phyloP scores from a whole-genome alignment of 2,113 vertebrate species.

The Recurvirostra avosetta region DNA sequence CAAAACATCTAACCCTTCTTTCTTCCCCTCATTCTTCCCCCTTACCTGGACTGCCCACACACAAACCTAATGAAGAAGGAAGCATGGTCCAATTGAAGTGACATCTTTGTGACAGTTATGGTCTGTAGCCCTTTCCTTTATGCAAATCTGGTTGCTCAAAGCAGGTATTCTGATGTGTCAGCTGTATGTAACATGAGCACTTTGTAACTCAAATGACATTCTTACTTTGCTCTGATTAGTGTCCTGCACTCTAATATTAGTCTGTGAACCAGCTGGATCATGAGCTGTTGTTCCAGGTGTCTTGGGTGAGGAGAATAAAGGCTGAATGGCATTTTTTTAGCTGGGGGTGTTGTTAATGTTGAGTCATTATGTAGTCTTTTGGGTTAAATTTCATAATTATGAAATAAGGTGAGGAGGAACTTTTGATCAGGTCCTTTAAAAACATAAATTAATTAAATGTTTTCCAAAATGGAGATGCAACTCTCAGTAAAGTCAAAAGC shows the following conservation, averaged over 20 bases:
- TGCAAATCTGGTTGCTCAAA: conserved; percentile 6
- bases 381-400: neutral
- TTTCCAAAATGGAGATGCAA: neutral
- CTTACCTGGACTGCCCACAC: neutral
- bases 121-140: conserved; percentile 19
- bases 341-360: neutral
- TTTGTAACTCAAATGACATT: neutral
- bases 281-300: neutral
- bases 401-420: neutral
- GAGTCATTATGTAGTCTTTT: neutral
- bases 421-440: neutral
- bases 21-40: neutral
- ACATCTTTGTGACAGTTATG: conserved; percentile 16
- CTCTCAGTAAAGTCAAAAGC: neutral
- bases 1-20: neutral
- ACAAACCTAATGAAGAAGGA: neutral
- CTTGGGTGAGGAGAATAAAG: neutral
- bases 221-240: neutral
- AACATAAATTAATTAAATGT: neutral
- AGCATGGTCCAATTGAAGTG: neutral
- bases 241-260: neutral
- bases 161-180: conserved; percentile 38
- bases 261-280: neutral
- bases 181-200: neutral
- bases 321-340: neutral